These are phyloP conservation scores for Benthosema pterotum DNA, from an alignment of 2,797 vertebrate genomes.

Conservation along the genomic window DNA sequence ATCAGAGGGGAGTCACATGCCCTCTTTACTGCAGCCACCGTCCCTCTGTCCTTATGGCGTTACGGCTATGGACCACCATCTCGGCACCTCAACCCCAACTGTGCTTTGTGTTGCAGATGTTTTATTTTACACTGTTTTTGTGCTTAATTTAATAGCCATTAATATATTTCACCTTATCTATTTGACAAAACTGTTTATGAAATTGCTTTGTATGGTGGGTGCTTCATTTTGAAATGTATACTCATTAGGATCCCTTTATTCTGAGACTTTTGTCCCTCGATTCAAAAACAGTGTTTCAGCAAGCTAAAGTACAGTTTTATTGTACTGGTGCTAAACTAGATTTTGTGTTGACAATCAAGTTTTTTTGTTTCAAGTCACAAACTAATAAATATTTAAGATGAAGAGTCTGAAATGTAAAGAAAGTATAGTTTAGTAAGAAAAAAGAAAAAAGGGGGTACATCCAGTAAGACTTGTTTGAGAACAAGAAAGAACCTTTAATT, in stretches of 20 bases:
- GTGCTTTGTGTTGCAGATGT: conserved; percentile 79
- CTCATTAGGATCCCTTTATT: conserved; percentile 81
- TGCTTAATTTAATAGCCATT: conserved; percentile 87
- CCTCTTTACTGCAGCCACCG: conserved; percentile 56
- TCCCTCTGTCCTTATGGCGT: conserved; percentile 54
- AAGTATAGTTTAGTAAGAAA: conserved; percentile 77
- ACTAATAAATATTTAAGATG: conserved; percentile 85
- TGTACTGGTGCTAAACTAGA: conserved; percentile 98
- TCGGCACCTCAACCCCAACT: conserved; percentile 41
- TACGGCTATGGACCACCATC: conserved; percentile 1
- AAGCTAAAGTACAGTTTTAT: conserved; percentile 97
- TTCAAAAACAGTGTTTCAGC: conserved; percentile 83
- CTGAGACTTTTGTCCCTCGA: conserved; percentile 71
- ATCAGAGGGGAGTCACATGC: conserved; percentile 28
- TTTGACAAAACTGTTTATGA: conserved; percentile 77
- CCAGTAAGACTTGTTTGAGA: conserved; percentile 63
- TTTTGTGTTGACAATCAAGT: conserved; percentile 90
- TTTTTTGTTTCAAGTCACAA: conserved; percentile 85
- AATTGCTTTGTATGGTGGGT: conserved; percentile 83
- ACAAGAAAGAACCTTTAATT: conserved; percentile 76
- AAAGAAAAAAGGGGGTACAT: conserved; percentile 60
- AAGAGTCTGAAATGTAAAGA: conserved; percentile 79
- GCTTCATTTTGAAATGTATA: conserved; percentile 82
- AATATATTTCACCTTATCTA: conserved; percentile 87
- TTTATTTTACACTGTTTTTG: conserved; percentile 81